phyloP scores from a whole-genome alignment of 2,888 invertebrate species.

The Morinoia aosen region DNA sequence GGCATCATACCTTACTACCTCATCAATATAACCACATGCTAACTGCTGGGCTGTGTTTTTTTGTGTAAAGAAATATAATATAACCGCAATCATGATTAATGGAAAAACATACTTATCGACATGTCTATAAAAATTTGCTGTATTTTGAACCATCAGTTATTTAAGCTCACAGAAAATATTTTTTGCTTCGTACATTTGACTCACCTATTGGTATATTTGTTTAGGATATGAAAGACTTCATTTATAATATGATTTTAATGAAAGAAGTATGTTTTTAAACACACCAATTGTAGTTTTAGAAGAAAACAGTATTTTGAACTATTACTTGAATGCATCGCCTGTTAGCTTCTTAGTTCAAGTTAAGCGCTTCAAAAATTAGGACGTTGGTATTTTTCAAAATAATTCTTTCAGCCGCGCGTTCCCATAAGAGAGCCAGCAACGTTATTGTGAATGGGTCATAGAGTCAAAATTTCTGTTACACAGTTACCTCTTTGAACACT shows the following conservation, averaged over 20 bases:
- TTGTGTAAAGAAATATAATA: neutral
- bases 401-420: neutral
- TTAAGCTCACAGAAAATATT: neutral
- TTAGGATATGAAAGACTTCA: no score
- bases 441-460: neutral
- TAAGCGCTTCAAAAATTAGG: neutral
- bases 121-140: neutral
- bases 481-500: no score
- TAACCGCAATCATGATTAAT: neutral
- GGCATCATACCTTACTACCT: neutral
- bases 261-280: neutral
- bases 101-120: no score
- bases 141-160: neutral
- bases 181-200: neutral
- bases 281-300: neutral
- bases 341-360: neutral
- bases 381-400: neutral
- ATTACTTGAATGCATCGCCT: neutral
- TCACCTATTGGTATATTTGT: no score
- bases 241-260: no score
- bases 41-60: neutral
- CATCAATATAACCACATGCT: neutral
- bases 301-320: neutral
- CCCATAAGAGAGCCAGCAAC: neutral
- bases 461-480: neutral